Conservation (phyloP, 2,797 vertebrate genomes). For the Halcyon smyrnensis region DNA sequence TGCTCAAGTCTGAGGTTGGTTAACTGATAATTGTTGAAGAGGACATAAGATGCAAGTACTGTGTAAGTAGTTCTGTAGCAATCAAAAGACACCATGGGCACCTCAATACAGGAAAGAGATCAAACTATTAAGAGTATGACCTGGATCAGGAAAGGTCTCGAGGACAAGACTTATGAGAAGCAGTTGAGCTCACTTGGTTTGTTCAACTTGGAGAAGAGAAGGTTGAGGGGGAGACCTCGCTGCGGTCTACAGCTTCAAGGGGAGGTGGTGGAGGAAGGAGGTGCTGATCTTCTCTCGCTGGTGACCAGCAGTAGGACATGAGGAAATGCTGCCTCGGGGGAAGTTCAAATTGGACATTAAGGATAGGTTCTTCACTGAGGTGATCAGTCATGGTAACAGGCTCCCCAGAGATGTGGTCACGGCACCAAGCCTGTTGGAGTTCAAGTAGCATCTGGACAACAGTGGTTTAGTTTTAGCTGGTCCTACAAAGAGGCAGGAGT, state of each 20-base stretch:
- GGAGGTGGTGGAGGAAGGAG: fast-evolving
- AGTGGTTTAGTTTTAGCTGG: neutral
- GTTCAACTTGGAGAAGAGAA: neutral
- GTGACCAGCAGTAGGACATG: neutral
- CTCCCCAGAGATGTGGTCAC: neutral
- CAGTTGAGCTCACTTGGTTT: neutral
- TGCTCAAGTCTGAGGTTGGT: neutral
- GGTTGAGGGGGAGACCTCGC: neutral
- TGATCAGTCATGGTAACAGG: neutral
- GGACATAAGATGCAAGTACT: neutral
- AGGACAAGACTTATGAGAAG: neutral
- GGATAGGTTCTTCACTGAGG: neutral
- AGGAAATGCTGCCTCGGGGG: neutral
- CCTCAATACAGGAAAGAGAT: neutral
- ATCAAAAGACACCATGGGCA: neutral
- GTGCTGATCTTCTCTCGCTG: neutral
- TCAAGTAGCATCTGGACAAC: no score
- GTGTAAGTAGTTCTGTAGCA: neutral
- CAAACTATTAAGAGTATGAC: neutral
- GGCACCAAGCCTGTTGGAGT: no score
- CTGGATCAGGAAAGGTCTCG: neutral
- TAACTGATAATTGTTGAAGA: neutral
- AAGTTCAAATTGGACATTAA: neutral
- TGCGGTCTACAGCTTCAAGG: neutral
- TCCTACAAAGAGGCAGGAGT: neutral